These are phyloP conservation scores for Drosophila kikkawai DNA, from an alignment of 1,140 invertebrate species.

Conservation along the genomic window DNA sequence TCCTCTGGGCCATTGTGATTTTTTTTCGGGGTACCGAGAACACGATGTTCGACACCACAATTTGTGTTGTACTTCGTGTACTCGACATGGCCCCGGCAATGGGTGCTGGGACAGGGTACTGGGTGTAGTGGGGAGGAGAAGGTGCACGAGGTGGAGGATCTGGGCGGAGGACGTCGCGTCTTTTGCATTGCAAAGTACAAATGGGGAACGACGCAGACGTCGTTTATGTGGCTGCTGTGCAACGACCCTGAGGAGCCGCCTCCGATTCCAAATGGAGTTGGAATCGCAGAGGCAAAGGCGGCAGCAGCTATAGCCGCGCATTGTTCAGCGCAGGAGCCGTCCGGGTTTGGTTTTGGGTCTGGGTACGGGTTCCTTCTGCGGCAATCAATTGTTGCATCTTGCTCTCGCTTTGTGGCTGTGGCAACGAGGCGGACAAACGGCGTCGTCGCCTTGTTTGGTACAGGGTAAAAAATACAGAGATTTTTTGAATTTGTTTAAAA, in stretches of 20 bases:
- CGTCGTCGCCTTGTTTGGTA: constrained; percentile 41
- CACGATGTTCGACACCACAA: constrained; percentile 83
- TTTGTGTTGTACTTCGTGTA: constrained; percentile 81
- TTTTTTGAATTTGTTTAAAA: background rate
- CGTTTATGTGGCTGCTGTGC: constrained; percentile 55
- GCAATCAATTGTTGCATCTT: constrained; percentile 76
- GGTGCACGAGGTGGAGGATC: constrained; percentile 22
- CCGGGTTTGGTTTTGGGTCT: constrained; percentile 3
- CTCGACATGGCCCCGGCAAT: constrained; percentile 37
- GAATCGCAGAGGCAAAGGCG: constrained; percentile 18
- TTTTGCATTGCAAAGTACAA: constrained; percentile 80
- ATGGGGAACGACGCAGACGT: constrained; percentile 53
- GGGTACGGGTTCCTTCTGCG: constrained; percentile 22
- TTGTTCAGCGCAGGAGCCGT: constrained; percentile 33
- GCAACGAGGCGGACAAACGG: constrained; percentile 55
- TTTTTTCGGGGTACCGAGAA: constrained; percentile 46
- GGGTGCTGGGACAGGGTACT: constrained; percentile 1
- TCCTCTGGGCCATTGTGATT: constrained; percentile 36
- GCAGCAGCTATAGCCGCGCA: constrained; percentile 21
- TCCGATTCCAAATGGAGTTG: constrained; percentile 42
- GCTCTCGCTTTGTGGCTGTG: constrained; percentile 29
- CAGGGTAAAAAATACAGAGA: background rate
- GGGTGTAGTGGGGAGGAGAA: background rate
- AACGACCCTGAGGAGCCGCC: constrained; percentile 66
- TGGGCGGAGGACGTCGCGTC: constrained; percentile 55